Evolutionary conservation across 2,797 vertebrate genomes (phyloP).

Genomic region (Microhierax caerulescens): DNA sequence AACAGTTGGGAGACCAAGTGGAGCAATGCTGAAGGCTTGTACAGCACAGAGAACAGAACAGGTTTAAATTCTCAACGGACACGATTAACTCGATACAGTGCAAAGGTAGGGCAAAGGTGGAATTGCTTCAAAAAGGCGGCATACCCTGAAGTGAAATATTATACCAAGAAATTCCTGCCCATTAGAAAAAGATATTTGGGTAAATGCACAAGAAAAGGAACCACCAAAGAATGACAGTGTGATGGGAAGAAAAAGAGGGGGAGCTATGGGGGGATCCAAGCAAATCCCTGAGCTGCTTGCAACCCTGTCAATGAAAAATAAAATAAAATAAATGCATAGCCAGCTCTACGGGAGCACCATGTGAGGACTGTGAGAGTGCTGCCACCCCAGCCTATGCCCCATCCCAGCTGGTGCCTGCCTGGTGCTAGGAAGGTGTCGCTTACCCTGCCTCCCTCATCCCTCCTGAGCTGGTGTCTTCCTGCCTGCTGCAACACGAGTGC

Average conservation of each 20-base stretch:
- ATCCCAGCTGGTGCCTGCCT: neutral
- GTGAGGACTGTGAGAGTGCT: neutral
- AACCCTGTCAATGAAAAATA: neutral
- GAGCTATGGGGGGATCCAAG: accelerated
- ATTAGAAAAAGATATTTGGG: neutral
- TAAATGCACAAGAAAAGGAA: neutral
- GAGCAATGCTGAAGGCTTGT: conserved; percentile 30
- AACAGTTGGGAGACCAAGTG: conserved; percentile 17
- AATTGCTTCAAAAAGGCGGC: conserved; percentile 36
- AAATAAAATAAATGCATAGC: neutral
- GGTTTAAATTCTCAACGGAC: conserved; percentile 44
- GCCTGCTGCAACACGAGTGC: accelerated
- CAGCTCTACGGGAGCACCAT: neutral
- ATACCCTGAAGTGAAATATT: conserved; percentile 26
- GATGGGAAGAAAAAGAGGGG: neutral
- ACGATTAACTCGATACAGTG: conserved; percentile 35
- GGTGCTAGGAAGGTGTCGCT: neutral
- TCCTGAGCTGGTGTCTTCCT: neutral
- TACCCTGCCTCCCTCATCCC: neutral
- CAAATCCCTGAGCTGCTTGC: neutral
- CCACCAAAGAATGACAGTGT: neutral
- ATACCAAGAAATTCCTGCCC: neutral
- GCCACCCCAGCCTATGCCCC: neutral
- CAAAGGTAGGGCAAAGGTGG: conserved; percentile 60
- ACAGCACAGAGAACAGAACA: conserved; percentile 27